Base-by-base conservation (phyloP, 37 sponge, comb jelly and placozoan genomes). In the Mnemiopsis leidyi region DNA sequence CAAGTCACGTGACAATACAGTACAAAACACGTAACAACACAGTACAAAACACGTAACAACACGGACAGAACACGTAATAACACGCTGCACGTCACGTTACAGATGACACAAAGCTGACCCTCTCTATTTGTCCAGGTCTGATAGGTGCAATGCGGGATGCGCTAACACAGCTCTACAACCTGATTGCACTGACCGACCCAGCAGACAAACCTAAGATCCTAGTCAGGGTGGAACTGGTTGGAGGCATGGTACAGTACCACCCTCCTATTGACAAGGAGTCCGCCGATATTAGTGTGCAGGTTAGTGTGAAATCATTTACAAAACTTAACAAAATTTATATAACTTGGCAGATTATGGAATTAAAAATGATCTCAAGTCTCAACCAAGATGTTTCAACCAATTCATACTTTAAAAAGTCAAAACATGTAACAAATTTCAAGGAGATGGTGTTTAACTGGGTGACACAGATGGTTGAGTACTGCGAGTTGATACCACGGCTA, bases 381-480 rank as follows among this genome's bases (percentile, higher is more conserved):
- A 5, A 48, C 13, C 61, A 48, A 5, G 13, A 48, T 48, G 13
- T 13, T 48, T 48, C 13, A 18, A 48, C 61, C 13, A 13, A 48
- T n/a, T n/a, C n/a, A n/a, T n/a, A n/a, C n/a, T n/a, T n/a, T n/a
- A n/a, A n/a, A n/a, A n/a, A n/a, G n/a, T n/a, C n/a, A n/a, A n/a
- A n/a, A n/a, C n/a, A n/a, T n/a, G n/a, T n/a, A n/a, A n/a, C n/a
- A n/a, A n/a, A n/a, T n/a, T n/a, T n/a, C 23, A 39, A 85, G 90
- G 90, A 85, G 36, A 85, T 85, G 90, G 90, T 85, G 23, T 85
- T 23, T n/a, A 85, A 40, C 61, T 85, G 90, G 90, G 90, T 85
- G 24, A 40, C 40, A 2, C 90, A 85, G 90, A 85, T 85, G 90
- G 90, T 85, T 9, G 61, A 40, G 2, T 85, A 85, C 61, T 85